Evolutionary conservation across 2,113 vertebrate species (phyloP).

Genomic region (Capreolus pygargus): DNA sequence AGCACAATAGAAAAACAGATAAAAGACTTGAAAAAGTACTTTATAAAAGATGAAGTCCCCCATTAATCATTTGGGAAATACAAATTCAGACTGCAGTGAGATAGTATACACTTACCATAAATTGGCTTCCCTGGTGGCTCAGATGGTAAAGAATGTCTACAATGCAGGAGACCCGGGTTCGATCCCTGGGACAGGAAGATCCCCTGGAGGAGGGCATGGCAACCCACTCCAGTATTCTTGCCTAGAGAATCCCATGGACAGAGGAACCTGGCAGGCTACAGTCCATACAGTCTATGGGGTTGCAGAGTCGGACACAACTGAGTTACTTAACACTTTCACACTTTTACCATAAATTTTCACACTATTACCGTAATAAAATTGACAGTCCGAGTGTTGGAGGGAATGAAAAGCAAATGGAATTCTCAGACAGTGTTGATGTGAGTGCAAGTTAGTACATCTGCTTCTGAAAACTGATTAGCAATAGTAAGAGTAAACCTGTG

Average conservation of each 20-base stretch:
- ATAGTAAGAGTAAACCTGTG: background rate
- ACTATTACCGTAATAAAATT: background rate
- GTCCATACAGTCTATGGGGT: no score
- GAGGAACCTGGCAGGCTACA: no score
- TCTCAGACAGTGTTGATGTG: background rate
- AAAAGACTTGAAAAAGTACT: background rate
- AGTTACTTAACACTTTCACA: background rate
- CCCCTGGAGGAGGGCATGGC: background rate
- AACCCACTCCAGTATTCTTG: background rate
- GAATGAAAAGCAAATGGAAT: background rate
- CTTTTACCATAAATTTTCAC: background rate
- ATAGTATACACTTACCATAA: background rate
- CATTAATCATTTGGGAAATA: background rate
- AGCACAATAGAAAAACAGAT: background rate
- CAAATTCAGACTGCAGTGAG: background rate
- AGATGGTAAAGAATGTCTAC: background rate
- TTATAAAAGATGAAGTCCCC: background rate
- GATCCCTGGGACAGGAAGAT: background rate
- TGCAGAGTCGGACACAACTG: background rate
- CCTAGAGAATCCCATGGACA: background rate
- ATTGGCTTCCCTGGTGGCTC: background rate
- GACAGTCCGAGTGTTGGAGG: background rate
- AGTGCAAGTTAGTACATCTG: background rate
- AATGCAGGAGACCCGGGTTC: background rate
- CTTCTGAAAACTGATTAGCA: background rate